Conservation (phyloP, 2,113 vertebrate genomes). For the Xiphorhynchus elegans region DNA sequence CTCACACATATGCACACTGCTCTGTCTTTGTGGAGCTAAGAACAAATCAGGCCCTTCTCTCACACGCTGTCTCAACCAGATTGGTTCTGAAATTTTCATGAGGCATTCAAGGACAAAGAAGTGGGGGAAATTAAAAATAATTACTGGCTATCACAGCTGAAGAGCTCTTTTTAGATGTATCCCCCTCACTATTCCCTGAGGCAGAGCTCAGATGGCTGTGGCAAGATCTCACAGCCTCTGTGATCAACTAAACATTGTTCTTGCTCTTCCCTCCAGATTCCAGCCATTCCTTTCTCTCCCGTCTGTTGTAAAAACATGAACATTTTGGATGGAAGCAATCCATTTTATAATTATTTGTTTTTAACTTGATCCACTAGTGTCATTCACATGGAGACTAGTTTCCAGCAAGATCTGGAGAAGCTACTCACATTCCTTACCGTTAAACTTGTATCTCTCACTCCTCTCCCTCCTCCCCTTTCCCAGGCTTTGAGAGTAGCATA, state of each 20-base stretch:
- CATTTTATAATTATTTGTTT: not conserved
- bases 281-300: not conserved
- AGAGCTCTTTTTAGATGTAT: not conserved
- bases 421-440: not conserved
- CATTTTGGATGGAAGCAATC: not conserved
- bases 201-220: not conserved
- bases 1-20: not conserved
- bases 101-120: not conserved
- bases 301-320: not conserved
- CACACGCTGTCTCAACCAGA: not conserved
- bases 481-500: not conserved
- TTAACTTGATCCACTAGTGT: not conserved
- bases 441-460: not conserved
- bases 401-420: not conserved
- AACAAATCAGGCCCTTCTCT: not conserved
- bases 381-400: not conserved
- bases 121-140: not conserved
- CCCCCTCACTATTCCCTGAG: not conserved
- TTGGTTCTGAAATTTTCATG: not conserved
- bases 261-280: not conserved
- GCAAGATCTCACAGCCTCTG: not conserved
- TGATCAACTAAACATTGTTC: not conserved
- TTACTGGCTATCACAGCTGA: not conserved
- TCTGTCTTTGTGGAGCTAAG: not conserved
- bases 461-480: not conserved